Evolutionary conservation across 92 coral and sea anemone genomes (phyloP).

Genomic region (Bergia puertoricense): DNA sequence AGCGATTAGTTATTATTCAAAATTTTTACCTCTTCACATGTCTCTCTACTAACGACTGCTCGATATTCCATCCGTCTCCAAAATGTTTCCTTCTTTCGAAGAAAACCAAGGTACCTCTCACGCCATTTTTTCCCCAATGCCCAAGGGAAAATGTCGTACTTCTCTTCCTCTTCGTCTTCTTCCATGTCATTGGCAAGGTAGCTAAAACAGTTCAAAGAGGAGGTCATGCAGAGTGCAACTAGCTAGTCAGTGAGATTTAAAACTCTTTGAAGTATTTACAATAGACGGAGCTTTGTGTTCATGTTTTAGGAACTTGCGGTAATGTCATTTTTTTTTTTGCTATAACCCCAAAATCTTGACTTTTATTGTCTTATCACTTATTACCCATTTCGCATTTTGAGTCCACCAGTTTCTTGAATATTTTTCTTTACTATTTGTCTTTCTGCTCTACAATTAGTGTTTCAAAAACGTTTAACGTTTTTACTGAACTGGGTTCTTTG

Average conservation of each 20-base stretch:
- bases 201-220: conserved; percentile 35
- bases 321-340: not conserved
- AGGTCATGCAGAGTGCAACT: not conserved
- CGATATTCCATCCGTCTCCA: conserved; percentile 93
- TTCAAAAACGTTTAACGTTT: not conserved
- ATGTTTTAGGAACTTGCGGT: no score
- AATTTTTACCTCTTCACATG: conserved; percentile 91
- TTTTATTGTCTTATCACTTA: not conserved
- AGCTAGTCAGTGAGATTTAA: not conserved
- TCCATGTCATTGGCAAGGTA: conserved; percentile 99
- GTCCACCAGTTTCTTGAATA: not conserved
- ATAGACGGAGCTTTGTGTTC: not conserved
- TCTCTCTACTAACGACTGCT: conserved; percentile 94
- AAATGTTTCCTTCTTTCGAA: conserved; percentile 80
- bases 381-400: no score
- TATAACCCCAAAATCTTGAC: not conserved
- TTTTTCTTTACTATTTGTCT: not conserved
- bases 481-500: not conserved
- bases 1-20: not conserved
- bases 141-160: conserved; percentile 99
- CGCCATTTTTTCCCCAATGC: conserved; percentile 97
- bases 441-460: not conserved
- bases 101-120: conserved; percentile 82
- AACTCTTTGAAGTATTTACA: not conserved
- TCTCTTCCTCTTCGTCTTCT: conserved; percentile 99